phyloP scores from a whole-genome alignment of 64 coral and sea anemone genomes.

The Anthopleura sola region DNA sequence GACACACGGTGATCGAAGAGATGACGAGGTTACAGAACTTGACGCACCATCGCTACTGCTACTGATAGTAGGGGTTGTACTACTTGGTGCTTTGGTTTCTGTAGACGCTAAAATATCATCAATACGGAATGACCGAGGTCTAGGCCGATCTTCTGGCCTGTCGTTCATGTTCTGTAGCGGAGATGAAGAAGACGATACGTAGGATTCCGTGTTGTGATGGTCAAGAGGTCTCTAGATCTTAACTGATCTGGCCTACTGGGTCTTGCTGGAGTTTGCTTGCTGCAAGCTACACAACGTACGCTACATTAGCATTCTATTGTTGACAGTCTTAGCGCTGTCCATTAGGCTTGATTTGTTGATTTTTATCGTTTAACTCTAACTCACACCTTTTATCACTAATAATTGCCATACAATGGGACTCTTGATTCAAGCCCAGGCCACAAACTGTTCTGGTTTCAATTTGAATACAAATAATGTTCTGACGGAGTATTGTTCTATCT shows the following conservation, averaged over 20 bases:
- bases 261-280: slow-evolving; percentile 12
- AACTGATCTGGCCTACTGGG: background rate
- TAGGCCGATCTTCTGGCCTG: background rate
- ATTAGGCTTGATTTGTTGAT: slow-evolving; percentile 28
- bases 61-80: background rate
- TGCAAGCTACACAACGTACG: background rate
- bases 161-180: background rate
- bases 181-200: background rate
- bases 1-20: background rate
- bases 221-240: background rate
- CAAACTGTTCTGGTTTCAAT: background rate
- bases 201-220: background rate
- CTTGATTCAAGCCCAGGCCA: background rate
- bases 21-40: background rate
- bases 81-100: background rate
- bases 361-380: slow-evolving; percentile 20
- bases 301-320: slow-evolving; percentile 31
- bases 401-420: background rate
- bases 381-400: slow-evolving; percentile 9
- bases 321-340: slow-evolving; percentile 21
- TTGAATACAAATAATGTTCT: background rate
- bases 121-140: slow-evolving; percentile 11
- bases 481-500: background rate
- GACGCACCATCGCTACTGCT: slow-evolving; percentile 5
- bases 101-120: slow-evolving; percentile 9